These are phyloP conservation scores for Aleiodes leptofemur DNA, from an alignment of 2,888 invertebrate species.

Conservation along the genomic window DNA sequence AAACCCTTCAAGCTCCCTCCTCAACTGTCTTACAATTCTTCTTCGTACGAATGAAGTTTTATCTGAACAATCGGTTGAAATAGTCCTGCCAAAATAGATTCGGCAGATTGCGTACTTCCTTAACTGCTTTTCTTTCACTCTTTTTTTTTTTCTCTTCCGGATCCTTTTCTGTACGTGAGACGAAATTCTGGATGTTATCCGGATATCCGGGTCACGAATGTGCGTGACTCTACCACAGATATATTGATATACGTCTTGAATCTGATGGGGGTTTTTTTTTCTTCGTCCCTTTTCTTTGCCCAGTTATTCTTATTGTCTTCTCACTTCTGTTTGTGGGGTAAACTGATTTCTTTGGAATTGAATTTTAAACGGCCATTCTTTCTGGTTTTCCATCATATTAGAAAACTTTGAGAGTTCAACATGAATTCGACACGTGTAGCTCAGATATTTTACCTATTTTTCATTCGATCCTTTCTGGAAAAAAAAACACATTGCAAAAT, in stretches of 20 bases:
- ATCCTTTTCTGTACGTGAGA: not conserved
- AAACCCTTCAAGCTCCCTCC: constrained; percentile 41
- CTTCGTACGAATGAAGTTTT: not conserved
- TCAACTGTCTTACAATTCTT: constrained; percentile 31
- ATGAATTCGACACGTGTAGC: too few species aligned
- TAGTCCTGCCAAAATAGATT: constrained; percentile 40
- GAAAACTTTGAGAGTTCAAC: too few species aligned
- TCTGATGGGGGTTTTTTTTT: not conserved
- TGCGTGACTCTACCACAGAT: not conserved
- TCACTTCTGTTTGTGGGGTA: too few species aligned
- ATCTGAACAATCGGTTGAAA: constrained; percentile 58
- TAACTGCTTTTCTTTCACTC: too few species aligned
- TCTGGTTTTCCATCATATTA: too few species aligned
- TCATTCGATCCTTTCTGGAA: too few species aligned
- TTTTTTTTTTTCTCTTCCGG: constrained; percentile 30
- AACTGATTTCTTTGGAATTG: too few species aligned
- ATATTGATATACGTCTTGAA: constrained; percentile 4
- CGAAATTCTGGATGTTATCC: not conserved
- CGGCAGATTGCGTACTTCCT: not conserved
- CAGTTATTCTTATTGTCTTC: too few species aligned
- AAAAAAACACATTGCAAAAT: too few species aligned
- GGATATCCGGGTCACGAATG: not conserved
- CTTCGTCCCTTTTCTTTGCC: not conserved
- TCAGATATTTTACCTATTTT: too few species aligned
- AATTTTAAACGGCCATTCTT: too few species aligned